Evolutionary conservation across 2,888 invertebrate species (phyloP).

Genomic region (Neoaliturus tenellus): DNA sequence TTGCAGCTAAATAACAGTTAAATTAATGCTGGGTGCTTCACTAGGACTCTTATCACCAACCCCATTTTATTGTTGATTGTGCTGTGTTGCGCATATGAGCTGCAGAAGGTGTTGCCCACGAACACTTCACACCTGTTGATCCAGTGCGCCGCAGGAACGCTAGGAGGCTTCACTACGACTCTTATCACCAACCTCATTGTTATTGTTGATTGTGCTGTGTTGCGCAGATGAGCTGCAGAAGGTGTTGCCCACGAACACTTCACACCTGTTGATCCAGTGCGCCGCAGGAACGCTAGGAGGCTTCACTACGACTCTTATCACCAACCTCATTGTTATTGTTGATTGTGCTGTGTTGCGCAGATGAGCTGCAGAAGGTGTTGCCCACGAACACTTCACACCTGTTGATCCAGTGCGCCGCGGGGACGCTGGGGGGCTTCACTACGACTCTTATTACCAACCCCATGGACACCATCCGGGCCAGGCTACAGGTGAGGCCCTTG

Average conservation of each 20-base stretch:
- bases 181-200: slow-evolving; percentile 97
- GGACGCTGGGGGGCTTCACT: slow-evolving; percentile 94
- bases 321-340: too few relatives aligned
- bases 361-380: slow-evolving; percentile 83
- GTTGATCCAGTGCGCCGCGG: slow-evolving; percentile 92
- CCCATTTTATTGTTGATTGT: too few relatives aligned
- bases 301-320: slow-evolving; percentile 93
- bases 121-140: slow-evolving; percentile 90
- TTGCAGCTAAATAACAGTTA: too few relatives aligned
- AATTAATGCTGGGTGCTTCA: slow-evolving; percentile 97
- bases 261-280: slow-evolving; percentile 91
- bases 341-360: slow-evolving; percentile 76
- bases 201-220: too few relatives aligned
- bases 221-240: slow-evolving; percentile 88
- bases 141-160: slow-evolving; percentile 92
- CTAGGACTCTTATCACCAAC: slow-evolving; percentile 96
- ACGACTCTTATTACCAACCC: slow-evolving; percentile 97
- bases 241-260: slow-evolving; percentile 84
- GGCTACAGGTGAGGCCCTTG: slow-evolving; percentile 89
- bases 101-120: slow-evolving; percentile 81
- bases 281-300: slow-evolving; percentile 95
- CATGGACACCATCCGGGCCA: slow-evolving; percentile 93
- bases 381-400: slow-evolving; percentile 88
- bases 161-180: slow-evolving; percentile 95
- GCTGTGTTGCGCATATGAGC: too few relatives aligned